Conservation (phyloP, 2,113 vertebrate genomes). For the Corynorhinus townsendii region DNA sequence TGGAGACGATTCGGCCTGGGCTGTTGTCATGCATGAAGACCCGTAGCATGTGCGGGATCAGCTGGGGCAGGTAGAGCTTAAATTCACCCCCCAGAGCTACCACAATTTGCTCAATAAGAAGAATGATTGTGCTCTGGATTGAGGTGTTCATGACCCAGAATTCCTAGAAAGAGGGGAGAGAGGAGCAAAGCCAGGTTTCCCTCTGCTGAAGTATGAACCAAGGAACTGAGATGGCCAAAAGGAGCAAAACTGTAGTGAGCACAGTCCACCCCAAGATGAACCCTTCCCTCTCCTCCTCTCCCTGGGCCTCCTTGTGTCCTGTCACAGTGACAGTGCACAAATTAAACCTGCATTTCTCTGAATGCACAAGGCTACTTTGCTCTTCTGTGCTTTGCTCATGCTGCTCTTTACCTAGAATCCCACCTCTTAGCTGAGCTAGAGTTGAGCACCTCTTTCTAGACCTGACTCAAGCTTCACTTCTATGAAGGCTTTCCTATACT, state of each 20-base stretch:
- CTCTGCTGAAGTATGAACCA: not conserved
- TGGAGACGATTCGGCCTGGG: constrained; percentile 91
- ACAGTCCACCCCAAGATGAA: rapidly evolving
- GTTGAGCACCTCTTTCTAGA: not conserved
- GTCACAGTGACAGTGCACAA: not conserved
- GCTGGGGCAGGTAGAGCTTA: constrained; percentile 97
- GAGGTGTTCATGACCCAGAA: constrained; percentile 99
- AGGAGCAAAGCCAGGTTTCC: not conserved
- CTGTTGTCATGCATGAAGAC: constrained; percentile 99
- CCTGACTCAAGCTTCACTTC: not conserved
- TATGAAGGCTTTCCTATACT: not conserved
- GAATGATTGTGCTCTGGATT: constrained; percentile 98
- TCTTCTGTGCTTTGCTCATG: too few species aligned
- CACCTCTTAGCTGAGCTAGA: not conserved
- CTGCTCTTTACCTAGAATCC: not conserved
- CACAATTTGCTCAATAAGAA: constrained; percentile 97
- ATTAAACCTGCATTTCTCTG: not conserved
- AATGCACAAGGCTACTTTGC: rapidly evolving
- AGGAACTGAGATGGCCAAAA: not conserved
- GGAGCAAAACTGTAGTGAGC: not conserved
- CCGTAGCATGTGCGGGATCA: constrained; percentile 97
- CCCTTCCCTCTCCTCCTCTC: not conserved
- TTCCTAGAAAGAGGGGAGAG: constrained; percentile 81
- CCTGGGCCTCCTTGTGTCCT: not conserved
- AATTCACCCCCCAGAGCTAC: constrained; percentile 97